phyloP scores from a whole-genome alignment of 2,797 vertebrate species.

The Dipus sagitta region DNA sequence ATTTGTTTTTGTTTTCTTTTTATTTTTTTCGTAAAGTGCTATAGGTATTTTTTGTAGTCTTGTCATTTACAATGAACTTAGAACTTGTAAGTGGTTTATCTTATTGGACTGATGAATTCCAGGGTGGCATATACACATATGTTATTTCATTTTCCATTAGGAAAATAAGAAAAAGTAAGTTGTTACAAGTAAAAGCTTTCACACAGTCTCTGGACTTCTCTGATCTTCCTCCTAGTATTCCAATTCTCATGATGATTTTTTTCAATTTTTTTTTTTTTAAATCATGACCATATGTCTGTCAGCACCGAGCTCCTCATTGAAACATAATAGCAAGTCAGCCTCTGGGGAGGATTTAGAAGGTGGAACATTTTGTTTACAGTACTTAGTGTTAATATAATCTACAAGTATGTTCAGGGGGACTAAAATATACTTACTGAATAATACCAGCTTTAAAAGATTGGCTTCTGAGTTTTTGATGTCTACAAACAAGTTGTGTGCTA shows the following conservation, averaged over 20 bases:
- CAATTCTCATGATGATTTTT: slow-evolving; percentile 68
- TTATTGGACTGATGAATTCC: slow-evolving; percentile 27
- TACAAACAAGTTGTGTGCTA: slow-evolving; percentile 22
- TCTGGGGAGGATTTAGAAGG: slow-evolving; percentile 79
- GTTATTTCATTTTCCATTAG: slow-evolving; percentile 59
- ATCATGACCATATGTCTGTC: slow-evolving; percentile 73
- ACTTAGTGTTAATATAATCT: slow-evolving; percentile 81
- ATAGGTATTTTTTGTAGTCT: not conserved
- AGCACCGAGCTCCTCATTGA: slow-evolving; percentile 78
- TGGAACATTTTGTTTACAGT: slow-evolving; percentile 68
- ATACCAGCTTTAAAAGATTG: slow-evolving; percentile 62
- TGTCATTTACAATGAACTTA: slow-evolving; percentile 48
- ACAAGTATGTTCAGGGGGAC: slow-evolving; percentile 73
- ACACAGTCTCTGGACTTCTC: slow-evolving; percentile 48
- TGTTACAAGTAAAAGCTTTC: slow-evolving; percentile 37
- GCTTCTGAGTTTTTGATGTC: slow-evolving; percentile 59
- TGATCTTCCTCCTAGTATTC: slow-evolving; percentile 69
- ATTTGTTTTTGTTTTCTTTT: not conserved
- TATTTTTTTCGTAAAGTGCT: not conserved
- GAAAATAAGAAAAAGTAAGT: slow-evolving; percentile 55
- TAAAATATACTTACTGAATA: slow-evolving; percentile 54
- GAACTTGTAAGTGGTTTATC: slow-evolving; percentile 57
- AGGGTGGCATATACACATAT: not conserved
- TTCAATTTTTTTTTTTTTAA: slow-evolving; percentile 5
- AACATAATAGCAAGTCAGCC: slow-evolving; percentile 77